Evolutionary conservation across 2,113 vertebrate genomes (phyloP), one percentile per base, ranked within the genome.

Genomic region (Callorhinus ursinus): DNA sequence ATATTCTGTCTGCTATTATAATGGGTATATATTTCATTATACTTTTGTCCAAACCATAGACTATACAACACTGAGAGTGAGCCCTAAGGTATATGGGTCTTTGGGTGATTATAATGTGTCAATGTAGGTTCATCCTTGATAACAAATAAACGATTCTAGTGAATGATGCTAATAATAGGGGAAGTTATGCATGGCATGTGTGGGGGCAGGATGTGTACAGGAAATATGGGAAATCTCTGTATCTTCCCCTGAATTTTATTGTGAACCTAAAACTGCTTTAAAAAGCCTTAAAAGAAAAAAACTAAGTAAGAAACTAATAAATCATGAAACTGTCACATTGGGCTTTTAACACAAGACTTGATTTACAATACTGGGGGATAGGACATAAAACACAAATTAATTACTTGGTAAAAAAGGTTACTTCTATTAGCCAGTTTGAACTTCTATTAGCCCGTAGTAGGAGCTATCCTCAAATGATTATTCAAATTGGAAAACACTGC

Each of bases 401-500:
- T 95, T 95, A 96, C 90, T 98, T 96, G 95, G 97, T 98, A 97
- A 97, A 98, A 98, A 88, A 85, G 97, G 90, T 98, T 97, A 98
- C 96, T 98, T 98, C 95, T 98, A 97, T 97, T 98, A 97, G 95
- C 95, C 95, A 98, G 97, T 98, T 96, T 99, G 97, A 98, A 98
- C 96, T 98, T 98, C 95, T 98, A 97, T 97, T 98, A 97, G 95
- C 95, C 95, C 97, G 98, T 86, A 97, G 97, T 97, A 97, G 74
- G 81, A 98, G 97, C 97, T 96, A 98, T 98, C 98, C 31, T 98
- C 97, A 98, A 98, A 97, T 96, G 95, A 97, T 96, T 98, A 97
- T 99, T 99, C 98, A 92, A 98, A 96, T 98, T 98, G 98, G 98
- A 98, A 98, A 98, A 98, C 98, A 98, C 97, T 98, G 98, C 88